Base-by-base conservation (phyloP, 1,140 invertebrate genomes). In the Saccostrea cuccullata region DNA sequence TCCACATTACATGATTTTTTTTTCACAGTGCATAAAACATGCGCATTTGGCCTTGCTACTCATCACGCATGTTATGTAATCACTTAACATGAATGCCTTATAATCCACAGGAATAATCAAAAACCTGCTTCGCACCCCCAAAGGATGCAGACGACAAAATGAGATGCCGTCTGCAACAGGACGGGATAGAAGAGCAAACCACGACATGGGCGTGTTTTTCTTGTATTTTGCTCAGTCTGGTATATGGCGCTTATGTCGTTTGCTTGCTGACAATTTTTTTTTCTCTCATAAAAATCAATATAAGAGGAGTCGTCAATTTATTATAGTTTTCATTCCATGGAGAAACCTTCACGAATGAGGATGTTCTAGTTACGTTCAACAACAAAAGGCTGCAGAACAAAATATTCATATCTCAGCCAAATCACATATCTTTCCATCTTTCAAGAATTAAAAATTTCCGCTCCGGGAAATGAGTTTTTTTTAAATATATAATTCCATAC, bases 241-340 rank as follows among this genome's bases (percentile, higher is more conserved):
- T 30, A 23, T 30, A 73, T 73, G 13, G 67, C 26, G 67, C 13
- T 47, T 60, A 60, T 23, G 23, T 73, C 26, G 67, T 30, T 60
- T 60, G 58, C 58, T 60, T 60, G 58, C 58, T 60, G 58, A 60
- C 13, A 60, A 60, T 60, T 60, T 60, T 60, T 58, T 60, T 60
- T 60, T 73, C 67, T 26, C 23, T 13, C 67, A 73, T 13, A 73
- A 73, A 73, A 73, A 73, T 73, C 67, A 30, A 73, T 73, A 70
- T n/a, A 15, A 60, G 13, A 73, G 67, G 23, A 73, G n/a, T 73
- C 67, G 23, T 73, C 67, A 30, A 30, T 73, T 23, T 70, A 60
- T 60, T 17, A 60, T 60, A 60, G 20, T 30, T 73, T 73, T 73
- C 67, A 20, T 13, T 67, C 20, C 47, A 47, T 47, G 47, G 47